phyloP scores from a whole-genome alignment of 2,797 vertebrate genomes.

The Buphagus erythrorhynchus region DNA sequence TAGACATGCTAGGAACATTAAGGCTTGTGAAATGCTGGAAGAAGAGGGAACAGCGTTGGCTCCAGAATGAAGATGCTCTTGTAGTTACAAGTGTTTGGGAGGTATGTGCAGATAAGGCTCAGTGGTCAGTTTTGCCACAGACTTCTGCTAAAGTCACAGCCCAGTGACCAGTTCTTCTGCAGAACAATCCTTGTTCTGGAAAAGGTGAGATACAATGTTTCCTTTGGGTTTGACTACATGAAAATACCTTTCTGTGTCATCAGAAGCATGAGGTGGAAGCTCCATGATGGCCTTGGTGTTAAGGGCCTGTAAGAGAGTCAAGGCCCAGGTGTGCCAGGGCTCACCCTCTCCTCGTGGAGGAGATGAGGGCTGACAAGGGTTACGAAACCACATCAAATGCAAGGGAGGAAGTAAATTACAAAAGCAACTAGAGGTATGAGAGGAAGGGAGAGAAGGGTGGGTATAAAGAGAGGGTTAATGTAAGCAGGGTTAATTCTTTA shows the following conservation, averaged over 20 bases:
- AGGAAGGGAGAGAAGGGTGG: background rate
- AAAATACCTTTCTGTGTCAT: background rate
- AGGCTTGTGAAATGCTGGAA: background rate
- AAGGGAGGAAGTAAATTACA: background rate
- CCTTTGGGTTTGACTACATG: background rate
- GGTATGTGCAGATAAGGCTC: background rate
- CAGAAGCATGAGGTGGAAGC: background rate
- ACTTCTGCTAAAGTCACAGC: background rate
- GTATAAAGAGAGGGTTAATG: background rate
- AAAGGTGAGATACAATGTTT: background rate
- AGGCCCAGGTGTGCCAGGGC: background rate
- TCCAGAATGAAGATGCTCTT: background rate
- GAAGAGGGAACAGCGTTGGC: background rate
- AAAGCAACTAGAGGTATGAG: background rate
- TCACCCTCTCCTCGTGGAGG: background rate
- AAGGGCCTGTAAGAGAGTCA: background rate
- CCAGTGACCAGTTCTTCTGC: background rate
- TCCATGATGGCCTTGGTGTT: background rate
- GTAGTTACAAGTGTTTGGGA: background rate
- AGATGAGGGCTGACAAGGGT: background rate
- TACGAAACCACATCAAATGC: background rate
- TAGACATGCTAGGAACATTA: background rate
- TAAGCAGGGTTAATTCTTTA: background rate
- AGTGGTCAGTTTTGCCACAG: background rate
- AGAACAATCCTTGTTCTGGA: background rate